Base-by-base conservation (phyloP, 64 coral and sea anemone species). In the Astreopora myriophthalma region DNA sequence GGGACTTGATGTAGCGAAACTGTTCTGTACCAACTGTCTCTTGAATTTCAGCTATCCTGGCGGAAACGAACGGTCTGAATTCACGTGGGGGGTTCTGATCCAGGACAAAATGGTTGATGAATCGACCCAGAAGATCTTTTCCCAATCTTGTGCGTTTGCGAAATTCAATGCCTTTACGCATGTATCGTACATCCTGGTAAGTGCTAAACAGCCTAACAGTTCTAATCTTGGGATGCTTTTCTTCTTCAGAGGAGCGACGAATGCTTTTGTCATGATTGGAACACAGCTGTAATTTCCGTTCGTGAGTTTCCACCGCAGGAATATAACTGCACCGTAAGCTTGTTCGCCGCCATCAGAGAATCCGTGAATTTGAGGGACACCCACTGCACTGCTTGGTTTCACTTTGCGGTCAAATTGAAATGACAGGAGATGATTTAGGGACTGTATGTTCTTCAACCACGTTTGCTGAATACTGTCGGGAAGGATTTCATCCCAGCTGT, bases 221-320 rank as follows among this genome's bases (percentile, higher is more conserved):
- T 65, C 62, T 25, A 65, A 28, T 65, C 62, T 65, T 22, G 62
- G 62, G 62, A 65, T 28, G 22, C 22, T 65, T 3, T 65, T 88
- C 31, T 82, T 93, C 51, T 74, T 92, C 24, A 92, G 66, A 3
- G 80, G 74, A 24, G 85, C 81, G 11, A 92, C 90, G 63, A 86
- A 69, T 3, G 52, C 90, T 81, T 75, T 92, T 92, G 23, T 87
- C 70, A 46, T 93, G 91, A 75, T 84, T 93, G 33, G 91, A 84
- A 32, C 35, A 48, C 75, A 34, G 27, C 55, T 5, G 17, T 65
- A 90, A 1, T 22, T 20, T 69, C 60, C 20, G 32, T 64, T 33
- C 8, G 37, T 27, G 9, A 71, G 83, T 71, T 68, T 17, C 83
- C 62, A 86, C 22, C 83, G 58, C 4, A 86, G 32, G 11, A 81